Evolutionary conservation across 1,140 invertebrate genomes (phyloP).

Genomic region (Rhysida immarginata): DNA sequence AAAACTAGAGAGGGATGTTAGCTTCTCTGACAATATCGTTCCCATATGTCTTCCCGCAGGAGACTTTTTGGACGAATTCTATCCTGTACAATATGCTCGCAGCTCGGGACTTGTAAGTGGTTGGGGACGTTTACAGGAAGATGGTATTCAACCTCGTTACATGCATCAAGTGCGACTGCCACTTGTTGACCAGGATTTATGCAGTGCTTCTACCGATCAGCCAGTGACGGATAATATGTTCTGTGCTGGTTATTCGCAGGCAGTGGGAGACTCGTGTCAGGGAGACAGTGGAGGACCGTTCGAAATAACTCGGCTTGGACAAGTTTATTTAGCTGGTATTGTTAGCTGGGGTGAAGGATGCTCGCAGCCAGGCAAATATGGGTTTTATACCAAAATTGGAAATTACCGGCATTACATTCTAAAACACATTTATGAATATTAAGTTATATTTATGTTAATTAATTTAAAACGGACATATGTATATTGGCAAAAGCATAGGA

Average conservation of each 20-base stretch:
- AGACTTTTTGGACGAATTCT: constrained; percentile 8
- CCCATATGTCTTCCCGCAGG: constrained; percentile 20
- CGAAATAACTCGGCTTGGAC: constrained; percentile 12
- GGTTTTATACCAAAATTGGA: constrained; percentile 25
- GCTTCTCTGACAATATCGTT: constrained; percentile 17
- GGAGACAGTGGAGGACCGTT: constrained; percentile 32
- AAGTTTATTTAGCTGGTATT: constrained; percentile 21
- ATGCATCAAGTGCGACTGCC: constrained; percentile 21
- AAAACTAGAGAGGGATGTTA: constrained; percentile 8
- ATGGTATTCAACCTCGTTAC: constrained; percentile 18
- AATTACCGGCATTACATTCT: constrained; percentile 11
- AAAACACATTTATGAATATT: no score
- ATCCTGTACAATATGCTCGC: not conserved
- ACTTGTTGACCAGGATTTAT: constrained; percentile 19
- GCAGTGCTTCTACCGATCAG: constrained; percentile 16
- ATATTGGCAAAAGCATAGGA: no score
- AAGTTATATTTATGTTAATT: no score
- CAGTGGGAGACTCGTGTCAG: constrained; percentile 25
- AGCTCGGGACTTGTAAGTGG: constrained; percentile 19
- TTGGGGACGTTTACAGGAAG: constrained; percentile 23
- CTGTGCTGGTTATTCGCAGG: constrained; percentile 28
- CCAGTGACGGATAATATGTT: constrained; percentile 29
- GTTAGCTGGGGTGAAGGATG: constrained; percentile 29
- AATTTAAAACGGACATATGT: no score
- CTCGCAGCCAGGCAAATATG: constrained; percentile 21